Conservation (phyloP, 2,797 vertebrate genomes). For the Pipistrellus kuhlii region DNA sequence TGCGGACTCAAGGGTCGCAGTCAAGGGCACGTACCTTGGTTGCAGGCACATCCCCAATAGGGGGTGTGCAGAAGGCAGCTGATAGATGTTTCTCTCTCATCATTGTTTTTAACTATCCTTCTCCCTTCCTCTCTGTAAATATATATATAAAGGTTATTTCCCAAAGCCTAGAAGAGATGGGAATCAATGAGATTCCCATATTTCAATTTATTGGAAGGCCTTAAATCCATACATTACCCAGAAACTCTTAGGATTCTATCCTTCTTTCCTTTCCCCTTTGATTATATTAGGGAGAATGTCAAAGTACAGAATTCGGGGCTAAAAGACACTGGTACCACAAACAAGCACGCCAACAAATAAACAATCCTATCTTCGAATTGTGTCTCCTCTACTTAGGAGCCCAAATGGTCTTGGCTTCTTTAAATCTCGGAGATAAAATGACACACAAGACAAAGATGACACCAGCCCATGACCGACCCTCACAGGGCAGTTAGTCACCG, state of each 20-base stretch:
- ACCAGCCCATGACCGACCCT: background rate
- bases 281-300: background rate
- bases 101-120: too few relatives aligned
- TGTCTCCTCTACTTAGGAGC: background rate
- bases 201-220: background rate
- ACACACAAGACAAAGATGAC: background rate
- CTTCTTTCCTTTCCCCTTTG: background rate
- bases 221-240: background rate
- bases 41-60: too few relatives aligned
- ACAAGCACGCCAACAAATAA: background rate
- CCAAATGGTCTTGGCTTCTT: background rate
- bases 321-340: background rate
- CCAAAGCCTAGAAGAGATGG: background rate
- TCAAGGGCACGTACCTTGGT: too few relatives aligned
- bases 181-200: background rate
- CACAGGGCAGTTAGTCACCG: fast-evolving
- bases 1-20: too few relatives aligned
- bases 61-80: too few relatives aligned
- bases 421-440: background rate
- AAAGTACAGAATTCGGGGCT: background rate
- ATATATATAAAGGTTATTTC: background rate
- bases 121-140: too few relatives aligned
- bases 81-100: too few relatives aligned
- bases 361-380: background rate
- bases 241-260: background rate